A percentile compares a stretch with the other conserved stretches of the same genome.
Conservation (phyloP, 2,113 vertebrate genomes). For the Centropus unirufus region DNA sequence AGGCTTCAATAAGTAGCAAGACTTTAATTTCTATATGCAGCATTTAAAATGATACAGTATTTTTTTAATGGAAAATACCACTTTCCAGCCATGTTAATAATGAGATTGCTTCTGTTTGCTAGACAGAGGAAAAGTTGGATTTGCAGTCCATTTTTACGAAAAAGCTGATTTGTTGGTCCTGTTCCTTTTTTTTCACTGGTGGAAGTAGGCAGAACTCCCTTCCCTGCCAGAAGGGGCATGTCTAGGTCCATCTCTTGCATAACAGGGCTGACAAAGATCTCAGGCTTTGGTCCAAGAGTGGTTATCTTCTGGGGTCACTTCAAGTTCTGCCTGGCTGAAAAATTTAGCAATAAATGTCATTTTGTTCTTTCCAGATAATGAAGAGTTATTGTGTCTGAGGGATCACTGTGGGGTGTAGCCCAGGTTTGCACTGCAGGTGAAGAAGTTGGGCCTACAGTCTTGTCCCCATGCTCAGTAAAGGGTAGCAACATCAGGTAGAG, state of each 20-base stretch:
- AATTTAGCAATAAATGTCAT: background rate
- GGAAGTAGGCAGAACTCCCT: background rate
- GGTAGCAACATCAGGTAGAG: fast-evolving
- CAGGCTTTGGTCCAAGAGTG: background rate
- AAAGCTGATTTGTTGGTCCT: background rate
- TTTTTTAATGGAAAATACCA: background rate
- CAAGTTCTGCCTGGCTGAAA: background rate
- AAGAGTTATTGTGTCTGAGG: background rate
- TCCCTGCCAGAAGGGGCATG: background rate
- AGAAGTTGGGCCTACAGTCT: background rate
- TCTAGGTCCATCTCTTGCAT: background rate
- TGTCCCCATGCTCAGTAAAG: fast-evolving
- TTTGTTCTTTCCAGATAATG: background rate
- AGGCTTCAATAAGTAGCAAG: background rate
- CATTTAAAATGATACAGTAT: background rate
- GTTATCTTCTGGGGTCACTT: background rate
- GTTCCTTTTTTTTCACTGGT: background rate
- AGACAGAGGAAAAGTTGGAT: background rate
- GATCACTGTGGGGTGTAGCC: background rate
- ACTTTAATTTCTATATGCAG: background rate
- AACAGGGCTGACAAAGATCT: background rate
- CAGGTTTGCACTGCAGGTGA: background rate
- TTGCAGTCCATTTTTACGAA: background rate
- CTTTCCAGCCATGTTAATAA: background rate
- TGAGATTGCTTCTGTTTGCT: background rate